Percentiles rank a stretch among this genome's conserved stretches.
phyloP scores from a whole-genome alignment of 2,113 vertebrate genomes.

The Psephotus haematonotus region DNA sequence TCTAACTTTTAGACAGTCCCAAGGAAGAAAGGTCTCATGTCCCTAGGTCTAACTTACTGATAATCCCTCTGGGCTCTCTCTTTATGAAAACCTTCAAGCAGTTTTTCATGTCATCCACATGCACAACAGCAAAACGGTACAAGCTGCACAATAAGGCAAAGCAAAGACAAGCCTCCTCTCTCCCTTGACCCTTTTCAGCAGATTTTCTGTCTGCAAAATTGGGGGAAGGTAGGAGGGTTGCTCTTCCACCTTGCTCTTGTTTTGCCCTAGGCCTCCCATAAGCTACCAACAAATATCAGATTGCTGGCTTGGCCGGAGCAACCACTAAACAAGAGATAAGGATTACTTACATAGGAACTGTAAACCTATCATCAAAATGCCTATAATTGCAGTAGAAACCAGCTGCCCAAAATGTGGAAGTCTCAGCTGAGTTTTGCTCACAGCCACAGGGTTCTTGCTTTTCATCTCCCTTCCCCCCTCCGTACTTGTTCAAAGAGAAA shows the following conservation, averaged over 20 bases:
- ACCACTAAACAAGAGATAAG: conserved; percentile 44
- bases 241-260: background rate
- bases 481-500: background rate
- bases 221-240: background rate
- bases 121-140: background rate
- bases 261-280: background rate
- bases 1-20: background rate
- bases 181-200: background rate
- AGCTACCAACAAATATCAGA: conserved; percentile 11
- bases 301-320: conserved; percentile 18
- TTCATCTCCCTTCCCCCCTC: background rate
- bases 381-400: conserved; percentile 37
- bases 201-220: background rate
- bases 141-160: background rate
- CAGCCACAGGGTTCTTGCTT: background rate
- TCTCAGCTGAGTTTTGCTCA: background rate
- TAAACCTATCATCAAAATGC: conserved; percentile 55
- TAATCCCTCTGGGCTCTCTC: background rate
- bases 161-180: background rate
- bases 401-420: conserved; percentile 30
- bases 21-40: background rate
- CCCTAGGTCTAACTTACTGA: background rate
- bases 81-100: background rate
- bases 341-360: conserved; percentile 38
- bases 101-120: background rate